Percentiles rank a stretch among this genome's conserved stretches.
Conservation (phyloP, 2,797 vertebrate species). For the Martes flavigula region DNA sequence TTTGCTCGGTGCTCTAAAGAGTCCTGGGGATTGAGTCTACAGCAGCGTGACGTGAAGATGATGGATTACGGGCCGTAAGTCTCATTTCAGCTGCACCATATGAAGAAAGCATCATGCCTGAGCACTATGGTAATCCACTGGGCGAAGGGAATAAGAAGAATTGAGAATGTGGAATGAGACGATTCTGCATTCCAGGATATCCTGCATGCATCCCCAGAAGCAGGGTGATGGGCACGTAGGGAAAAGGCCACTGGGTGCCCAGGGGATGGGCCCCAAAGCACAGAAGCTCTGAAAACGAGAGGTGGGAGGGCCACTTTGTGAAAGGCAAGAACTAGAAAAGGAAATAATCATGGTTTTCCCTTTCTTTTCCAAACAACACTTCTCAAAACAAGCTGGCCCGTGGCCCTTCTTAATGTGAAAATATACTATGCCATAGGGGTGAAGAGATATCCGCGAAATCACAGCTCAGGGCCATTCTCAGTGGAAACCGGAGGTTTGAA, state of each 20-base stretch:
- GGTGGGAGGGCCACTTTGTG: slow-evolving; percentile 57
- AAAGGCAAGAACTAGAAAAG: slow-evolving; percentile 61
- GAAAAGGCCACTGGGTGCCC: slow-evolving; percentile 35
- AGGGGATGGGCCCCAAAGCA: slow-evolving; percentile 55
- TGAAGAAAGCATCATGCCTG: slow-evolving; percentile 91
- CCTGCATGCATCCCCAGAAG: slow-evolving; percentile 81
- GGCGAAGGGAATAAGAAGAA: slow-evolving; percentile 90
- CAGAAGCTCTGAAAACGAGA: slow-evolving; percentile 57
- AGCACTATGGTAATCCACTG: slow-evolving; percentile 90
- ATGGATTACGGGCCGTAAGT: slow-evolving; percentile 92
- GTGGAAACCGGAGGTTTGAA: not conserved
- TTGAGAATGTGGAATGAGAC: too few relatives aligned
- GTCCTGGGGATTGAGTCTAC: slow-evolving; percentile 88
- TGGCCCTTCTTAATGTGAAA: slow-evolving; percentile 66
- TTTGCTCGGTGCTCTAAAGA: slow-evolving; percentile 88
- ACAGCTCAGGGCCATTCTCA: not conserved
- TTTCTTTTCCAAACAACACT: slow-evolving; percentile 79
- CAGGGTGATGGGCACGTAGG: slow-evolving; percentile 69
- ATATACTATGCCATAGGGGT: not conserved
- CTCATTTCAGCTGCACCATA: slow-evolving; percentile 91
- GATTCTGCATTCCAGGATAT: slow-evolving; percentile 80
- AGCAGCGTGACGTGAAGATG: slow-evolving; percentile 92
- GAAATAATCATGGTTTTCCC: slow-evolving; percentile 69
- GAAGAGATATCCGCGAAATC: slow-evolving; percentile 29
- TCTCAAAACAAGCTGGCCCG: slow-evolving; percentile 67